These are phyloP conservation scores for Pararge aegeria DNA, from an alignment of 1,140 invertebrate genomes.

Conservation along the genomic window DNA sequence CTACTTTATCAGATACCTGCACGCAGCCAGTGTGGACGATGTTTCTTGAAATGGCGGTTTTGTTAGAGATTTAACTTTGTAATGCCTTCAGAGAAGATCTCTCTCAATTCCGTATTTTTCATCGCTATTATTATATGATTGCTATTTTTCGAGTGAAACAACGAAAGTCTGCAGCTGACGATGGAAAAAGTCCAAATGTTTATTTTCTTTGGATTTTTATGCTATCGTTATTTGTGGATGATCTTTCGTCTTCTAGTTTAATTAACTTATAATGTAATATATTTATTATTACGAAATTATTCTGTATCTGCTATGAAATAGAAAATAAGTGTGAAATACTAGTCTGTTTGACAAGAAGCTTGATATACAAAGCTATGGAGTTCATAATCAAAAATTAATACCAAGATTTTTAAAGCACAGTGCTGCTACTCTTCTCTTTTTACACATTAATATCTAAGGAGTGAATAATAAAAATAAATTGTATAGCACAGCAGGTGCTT, in stretches of 20 bases:
- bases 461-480: too few relatives aligned
- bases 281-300: not conserved
- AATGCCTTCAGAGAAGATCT: conserved; percentile 49
- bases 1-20: not conserved
- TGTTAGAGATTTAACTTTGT: conserved; percentile 61
- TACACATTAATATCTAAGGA: too few relatives aligned
- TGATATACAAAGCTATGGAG: too few relatives aligned
- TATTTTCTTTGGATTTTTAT: conserved; percentile 64
- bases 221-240: conserved; percentile 71
- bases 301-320: too few relatives aligned
- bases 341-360: too few relatives aligned
- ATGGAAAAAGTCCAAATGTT: conserved; percentile 74
- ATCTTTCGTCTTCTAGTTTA: conserved; percentile 45
- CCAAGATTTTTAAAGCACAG: too few relatives aligned
- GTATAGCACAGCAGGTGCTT: too few relatives aligned
- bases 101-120: conserved; percentile 50
- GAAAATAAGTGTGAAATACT: too few relatives aligned
- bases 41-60: conserved; percentile 39
- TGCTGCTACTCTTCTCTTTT: too few relatives aligned
- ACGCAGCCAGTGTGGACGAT: conserved; percentile 2
- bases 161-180: conserved; percentile 64
- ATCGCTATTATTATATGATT: conserved; percentile 34
- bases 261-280: not conserved
- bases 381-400: too few relatives aligned
- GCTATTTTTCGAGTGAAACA: conserved; percentile 27